These are phyloP conservation scores for Carpatolechia fugitivella DNA, from an alignment of 2,888 invertebrate genomes.

Conservation along the genomic window DNA sequence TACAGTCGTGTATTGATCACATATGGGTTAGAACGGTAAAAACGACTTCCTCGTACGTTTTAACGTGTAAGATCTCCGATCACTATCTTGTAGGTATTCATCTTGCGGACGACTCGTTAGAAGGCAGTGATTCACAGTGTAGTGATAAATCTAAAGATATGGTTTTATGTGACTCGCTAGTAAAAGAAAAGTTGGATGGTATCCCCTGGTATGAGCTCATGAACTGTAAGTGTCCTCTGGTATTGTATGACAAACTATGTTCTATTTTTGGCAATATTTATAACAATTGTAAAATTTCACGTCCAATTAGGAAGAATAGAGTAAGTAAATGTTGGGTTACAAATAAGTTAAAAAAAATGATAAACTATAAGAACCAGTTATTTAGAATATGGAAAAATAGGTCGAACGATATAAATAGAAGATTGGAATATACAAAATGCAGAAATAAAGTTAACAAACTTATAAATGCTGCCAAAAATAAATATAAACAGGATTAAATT, in stretches of 20 bases:
- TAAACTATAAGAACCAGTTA: not conserved
- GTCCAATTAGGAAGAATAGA: not conserved
- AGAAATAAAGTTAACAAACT: not conserved
- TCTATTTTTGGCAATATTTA: too few species aligned
- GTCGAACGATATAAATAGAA: not conserved
- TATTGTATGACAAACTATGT: too few species aligned
- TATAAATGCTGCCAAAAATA: not conserved
- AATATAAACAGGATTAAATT: not conserved
- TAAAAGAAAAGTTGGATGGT: too few species aligned
- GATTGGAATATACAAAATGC: not conserved
- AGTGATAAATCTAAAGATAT: too few species aligned
- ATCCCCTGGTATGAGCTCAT: too few species aligned
- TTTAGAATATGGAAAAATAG: not conserved
- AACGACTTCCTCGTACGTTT: slow-evolving; percentile 2
- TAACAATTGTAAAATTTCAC: too few species aligned
- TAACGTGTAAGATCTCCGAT: not conserved
- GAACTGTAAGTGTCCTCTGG: too few species aligned
- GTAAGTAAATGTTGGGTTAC: not conserved
- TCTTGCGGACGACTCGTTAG: not conserved
- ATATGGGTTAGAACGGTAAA: slow-evolving; percentile 13
- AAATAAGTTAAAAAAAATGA: not conserved
- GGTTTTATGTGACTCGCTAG: too few species aligned
- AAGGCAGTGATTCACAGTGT: too few species aligned
- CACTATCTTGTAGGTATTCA: slow-evolving; percentile 12
- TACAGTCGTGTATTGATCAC: slow-evolving; percentile 19